Conservation (phyloP, 2,888 invertebrate genomes). For the Platynereis dumerilii region DNA sequence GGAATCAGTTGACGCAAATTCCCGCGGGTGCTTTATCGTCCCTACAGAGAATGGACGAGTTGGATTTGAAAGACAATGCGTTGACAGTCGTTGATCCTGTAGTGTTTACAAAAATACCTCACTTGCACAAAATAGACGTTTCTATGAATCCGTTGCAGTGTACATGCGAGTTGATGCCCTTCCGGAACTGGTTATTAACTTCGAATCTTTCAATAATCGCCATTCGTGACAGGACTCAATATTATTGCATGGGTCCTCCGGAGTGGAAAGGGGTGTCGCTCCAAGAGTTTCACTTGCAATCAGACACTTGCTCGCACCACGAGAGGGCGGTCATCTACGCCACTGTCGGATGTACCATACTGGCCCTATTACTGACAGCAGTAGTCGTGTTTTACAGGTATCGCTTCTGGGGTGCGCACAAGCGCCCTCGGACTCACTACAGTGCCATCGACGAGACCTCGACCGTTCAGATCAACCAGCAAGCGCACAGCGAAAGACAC, state of each 20-base stretch:
- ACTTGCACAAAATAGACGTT: conserved; percentile 10
- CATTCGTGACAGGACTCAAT: conserved; percentile 36
- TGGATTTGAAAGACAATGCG: conserved; percentile 19
- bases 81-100: conserved; percentile 10
- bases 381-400: conserved; percentile 23
- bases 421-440: conserved; percentile 16
- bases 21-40: neutral
- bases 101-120: conserved; percentile 6
- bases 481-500: conserved; percentile 8
- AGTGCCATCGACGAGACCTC: conserved; percentile 21
- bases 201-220: conserved; percentile 33
- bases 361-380: conserved; percentile 21
- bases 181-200: conserved; percentile 46
- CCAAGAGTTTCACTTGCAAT: conserved; percentile 39
- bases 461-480: conserved; percentile 16
- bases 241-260: conserved; percentile 45
- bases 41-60: neutral
- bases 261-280: conserved; percentile 43
- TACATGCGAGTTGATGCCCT: conserved; percentile 47
- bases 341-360: conserved; percentile 25
- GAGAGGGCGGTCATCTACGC: conserved; percentile 29
- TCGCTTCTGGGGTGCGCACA: conserved; percentile 25
- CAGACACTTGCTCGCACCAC: conserved; percentile 26
- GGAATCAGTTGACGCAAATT: conserved; percentile 31
- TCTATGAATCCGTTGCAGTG: conserved; percentile 49